Base-by-base conservation (phyloP, 2,113 vertebrate genomes). In the Cavia aperea region DNA sequence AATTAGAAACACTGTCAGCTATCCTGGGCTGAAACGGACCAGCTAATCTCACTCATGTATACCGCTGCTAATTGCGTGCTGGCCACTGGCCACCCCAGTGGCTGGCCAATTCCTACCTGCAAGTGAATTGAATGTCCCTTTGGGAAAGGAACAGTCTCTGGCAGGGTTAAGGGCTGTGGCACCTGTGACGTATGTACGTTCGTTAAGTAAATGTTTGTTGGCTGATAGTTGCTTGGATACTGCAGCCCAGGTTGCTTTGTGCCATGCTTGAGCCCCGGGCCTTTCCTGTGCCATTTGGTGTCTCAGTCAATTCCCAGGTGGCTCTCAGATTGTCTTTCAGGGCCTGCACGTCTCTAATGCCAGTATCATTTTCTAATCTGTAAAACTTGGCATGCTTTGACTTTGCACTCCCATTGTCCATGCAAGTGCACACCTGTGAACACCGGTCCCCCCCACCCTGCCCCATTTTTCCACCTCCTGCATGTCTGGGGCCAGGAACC, bases 1-100 rank as follows among this genome's bases (percentile, higher is more conserved):
- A 84, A 85, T 94, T 93, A 91, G 93, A 56, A 87, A 88, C 56
- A 92, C 18, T 65, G 1, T 93, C 81, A 82, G 49, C 24, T 49
- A 78, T 72, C 51, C 16, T 84, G 75, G 65, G 75, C 72, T 82
- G 73, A 92, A 89, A 66, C 43, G 65, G n/a, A 46, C 3, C 43
- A 60, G 49, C 84, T 58, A 62, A 15, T 94, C 62, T 83, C 75
- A 70, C 24, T 73, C 18, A 36, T 62, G 72, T 83, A 5, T 62
- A 84, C 33, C 56, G 1, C n/a, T 77, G 51, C 83, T 65, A 73
- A 73, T 60, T 81, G 26, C 65, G 24, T 58, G 36, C 75, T 51
- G 58, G 43, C 19, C 33, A 43, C 56, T 70, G 49, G 43, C 39
- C 88, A 13, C 36, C 65, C 78, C 36, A 91, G 66, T 82, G 78